phyloP scores from a whole-genome alignment of 2,888 invertebrate genomes.

The Pyrochroa serraticornis region DNA sequence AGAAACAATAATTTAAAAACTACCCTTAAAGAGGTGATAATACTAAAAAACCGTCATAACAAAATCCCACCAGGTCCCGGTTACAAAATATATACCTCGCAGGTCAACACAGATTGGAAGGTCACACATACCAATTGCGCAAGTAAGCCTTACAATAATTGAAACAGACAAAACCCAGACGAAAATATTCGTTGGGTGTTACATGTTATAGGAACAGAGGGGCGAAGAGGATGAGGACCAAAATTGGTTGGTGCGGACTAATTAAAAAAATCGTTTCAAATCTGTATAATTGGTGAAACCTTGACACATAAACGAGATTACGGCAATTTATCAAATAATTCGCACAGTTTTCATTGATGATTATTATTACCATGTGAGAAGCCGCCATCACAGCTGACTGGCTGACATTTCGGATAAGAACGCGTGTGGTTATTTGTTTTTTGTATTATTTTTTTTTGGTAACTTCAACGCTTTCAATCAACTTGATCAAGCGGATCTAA shows the following conservation, averaged over 20 bases:
- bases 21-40: too few relatives aligned
- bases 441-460: too few relatives aligned
- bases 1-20: too few relatives aligned
- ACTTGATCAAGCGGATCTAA: too few relatives aligned
- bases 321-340: conserved; percentile 2
- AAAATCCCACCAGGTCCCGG: conserved; percentile 2
- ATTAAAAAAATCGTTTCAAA: not conserved
- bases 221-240: not conserved
- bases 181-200: conserved; percentile 24
- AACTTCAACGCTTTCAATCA: too few relatives aligned
- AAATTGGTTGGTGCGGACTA: not conserved
- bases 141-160: conserved; percentile 22
- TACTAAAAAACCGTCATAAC: not conserved
- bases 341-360: conserved; percentile 1
- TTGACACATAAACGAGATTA: conserved; percentile 17
- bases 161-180: conserved; percentile 32
- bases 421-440: too few relatives aligned
- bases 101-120: conserved; percentile 31
- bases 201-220: not conserved
- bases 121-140: conserved; percentile 29
- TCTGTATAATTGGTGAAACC: conserved; percentile 7
- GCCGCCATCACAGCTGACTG: too few relatives aligned
- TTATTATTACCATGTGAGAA: conserved; percentile 13
- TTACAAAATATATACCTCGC: conserved; percentile 17
- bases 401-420: too few relatives aligned